A percentile compares a stretch with the other conserved stretches of the same genome.
phyloP scores from a whole-genome alignment of 2,888 invertebrate species.

The Nomada lathburiana region DNA sequence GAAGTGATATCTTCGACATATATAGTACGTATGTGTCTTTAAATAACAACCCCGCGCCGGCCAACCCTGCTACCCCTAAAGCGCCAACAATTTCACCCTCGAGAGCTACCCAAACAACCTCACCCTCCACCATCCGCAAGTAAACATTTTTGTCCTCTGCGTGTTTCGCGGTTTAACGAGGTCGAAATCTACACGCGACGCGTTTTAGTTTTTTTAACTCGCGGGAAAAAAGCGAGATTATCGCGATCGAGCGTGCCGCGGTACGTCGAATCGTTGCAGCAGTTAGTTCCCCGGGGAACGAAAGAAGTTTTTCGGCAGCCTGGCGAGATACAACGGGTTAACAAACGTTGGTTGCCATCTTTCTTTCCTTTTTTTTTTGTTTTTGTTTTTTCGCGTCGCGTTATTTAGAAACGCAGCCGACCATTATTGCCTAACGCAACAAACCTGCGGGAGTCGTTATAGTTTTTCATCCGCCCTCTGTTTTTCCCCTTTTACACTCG shows the following conservation, averaged over 20 bases:
- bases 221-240: constrained; percentile 29
- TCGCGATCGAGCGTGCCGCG: constrained; percentile 15
- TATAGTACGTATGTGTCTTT: no score
- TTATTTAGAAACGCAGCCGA: background rate
- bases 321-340: constrained; percentile 6
- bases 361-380: background rate
- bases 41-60: no score
- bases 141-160: background rate
- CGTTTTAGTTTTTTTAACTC: background rate
- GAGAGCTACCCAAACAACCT: background rate
- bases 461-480: background rate
- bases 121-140: background rate
- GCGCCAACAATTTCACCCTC: no score
- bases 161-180: constrained; percentile 14
- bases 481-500: background rate
- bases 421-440: background rate
- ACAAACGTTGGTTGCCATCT: constrained; percentile 1
- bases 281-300: background rate
- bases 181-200: background rate
- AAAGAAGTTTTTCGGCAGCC: constrained; percentile 11
- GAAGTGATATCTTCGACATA: no score
- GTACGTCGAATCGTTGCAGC: constrained; percentile 3
- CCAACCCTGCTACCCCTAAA: no score
- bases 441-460: background rate
- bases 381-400: background rate